Conservation (phyloP, 2,797 vertebrate species). For the Xyrichtys novacula region DNA sequence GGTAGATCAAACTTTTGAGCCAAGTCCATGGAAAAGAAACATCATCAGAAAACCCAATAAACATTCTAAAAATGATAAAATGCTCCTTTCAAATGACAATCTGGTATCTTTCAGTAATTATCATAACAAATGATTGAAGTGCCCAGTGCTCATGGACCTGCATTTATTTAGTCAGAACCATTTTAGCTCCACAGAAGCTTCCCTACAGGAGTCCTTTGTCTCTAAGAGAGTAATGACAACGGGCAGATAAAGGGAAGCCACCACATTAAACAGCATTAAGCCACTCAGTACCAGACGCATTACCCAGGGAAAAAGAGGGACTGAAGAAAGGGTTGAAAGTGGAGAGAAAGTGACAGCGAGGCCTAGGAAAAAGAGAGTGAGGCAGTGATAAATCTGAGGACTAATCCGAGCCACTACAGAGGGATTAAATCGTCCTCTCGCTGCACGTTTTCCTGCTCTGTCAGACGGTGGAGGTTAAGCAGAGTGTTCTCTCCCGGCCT, state of each 20-base stretch:
- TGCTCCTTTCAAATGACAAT: not conserved
- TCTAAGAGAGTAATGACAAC: slow-evolving; percentile 72
- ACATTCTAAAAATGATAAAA: not conserved
- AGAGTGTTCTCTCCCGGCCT: slow-evolving; percentile 46
- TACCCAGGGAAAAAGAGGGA: slow-evolving; percentile 62
- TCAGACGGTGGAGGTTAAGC: slow-evolving; percentile 77
- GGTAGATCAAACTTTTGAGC: too few relatives aligned
- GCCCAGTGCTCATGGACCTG: not conserved
- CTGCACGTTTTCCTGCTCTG: slow-evolving; percentile 52
- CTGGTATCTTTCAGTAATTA: not conserved
- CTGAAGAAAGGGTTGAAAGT: slow-evolving; percentile 57
- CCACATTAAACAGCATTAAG: slow-evolving; percentile 78
- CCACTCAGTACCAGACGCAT: slow-evolving; percentile 72
- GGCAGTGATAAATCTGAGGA: slow-evolving; percentile 73
- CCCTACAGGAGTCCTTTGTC: slow-evolving; percentile 51
- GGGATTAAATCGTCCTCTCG: slow-evolving; percentile 78
- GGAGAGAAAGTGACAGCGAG: slow-evolving; percentile 60
- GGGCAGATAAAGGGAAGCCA: slow-evolving; percentile 74
- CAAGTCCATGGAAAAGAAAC: too few relatives aligned
- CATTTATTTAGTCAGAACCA: slow-evolving; percentile 23
- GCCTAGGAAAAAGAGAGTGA: slow-evolving; percentile 61
- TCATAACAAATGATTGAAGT: too few relatives aligned
- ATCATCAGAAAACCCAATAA: too few relatives aligned
- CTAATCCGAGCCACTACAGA: slow-evolving; percentile 81
- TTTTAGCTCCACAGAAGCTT: slow-evolving; percentile 39